phyloP scores from a whole-genome alignment of 2,797 vertebrate genomes.

The Thalassophryne amazonica region DNA sequence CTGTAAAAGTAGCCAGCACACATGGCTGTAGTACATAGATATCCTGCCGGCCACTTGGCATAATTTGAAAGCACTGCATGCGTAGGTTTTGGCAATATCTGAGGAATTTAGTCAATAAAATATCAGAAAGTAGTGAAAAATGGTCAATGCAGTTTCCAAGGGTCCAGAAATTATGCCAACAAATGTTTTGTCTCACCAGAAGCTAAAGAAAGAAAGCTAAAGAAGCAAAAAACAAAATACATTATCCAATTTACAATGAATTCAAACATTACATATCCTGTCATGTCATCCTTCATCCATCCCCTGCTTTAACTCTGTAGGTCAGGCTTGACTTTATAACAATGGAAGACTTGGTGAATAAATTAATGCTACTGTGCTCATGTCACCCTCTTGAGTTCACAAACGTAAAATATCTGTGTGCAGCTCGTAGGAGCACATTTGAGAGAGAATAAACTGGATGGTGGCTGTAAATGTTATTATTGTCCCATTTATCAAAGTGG shows the following conservation, averaged over 20 bases:
- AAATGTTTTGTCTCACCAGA: too few species aligned
- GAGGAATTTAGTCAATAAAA: too few species aligned
- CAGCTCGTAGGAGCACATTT: constrained; percentile 40
- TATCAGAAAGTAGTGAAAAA: too few species aligned
- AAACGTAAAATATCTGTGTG: constrained; percentile 26
- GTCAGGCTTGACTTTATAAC: constrained; percentile 1
- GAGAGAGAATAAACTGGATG: constrained; percentile 40
- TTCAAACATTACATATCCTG: not conserved
- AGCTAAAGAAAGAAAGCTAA: too few species aligned
- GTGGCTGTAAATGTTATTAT: constrained; percentile 59
- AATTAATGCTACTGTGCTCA: constrained; percentile 9
- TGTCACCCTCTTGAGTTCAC: constrained; percentile 6
- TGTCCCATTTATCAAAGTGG: constrained; percentile 65
- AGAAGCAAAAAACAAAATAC: too few species aligned
- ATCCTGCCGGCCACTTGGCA: too few species aligned
- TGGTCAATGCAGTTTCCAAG: too few species aligned
- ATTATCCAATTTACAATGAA: not conserved
- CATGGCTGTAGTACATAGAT: too few species aligned
- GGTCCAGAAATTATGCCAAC: too few species aligned
- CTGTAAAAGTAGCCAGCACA: too few species aligned
- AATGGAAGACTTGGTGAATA: constrained; percentile 6
- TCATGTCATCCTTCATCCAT: not conserved
- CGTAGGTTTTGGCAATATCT: too few species aligned
- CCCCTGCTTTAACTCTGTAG: constrained; percentile 2
- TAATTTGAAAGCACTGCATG: too few species aligned